A percentile compares a stretch with the other conserved stretches of the same genome.
Conservation (phyloP, 1,140 invertebrate genomes). For the Lepidostoma basale region DNA sequence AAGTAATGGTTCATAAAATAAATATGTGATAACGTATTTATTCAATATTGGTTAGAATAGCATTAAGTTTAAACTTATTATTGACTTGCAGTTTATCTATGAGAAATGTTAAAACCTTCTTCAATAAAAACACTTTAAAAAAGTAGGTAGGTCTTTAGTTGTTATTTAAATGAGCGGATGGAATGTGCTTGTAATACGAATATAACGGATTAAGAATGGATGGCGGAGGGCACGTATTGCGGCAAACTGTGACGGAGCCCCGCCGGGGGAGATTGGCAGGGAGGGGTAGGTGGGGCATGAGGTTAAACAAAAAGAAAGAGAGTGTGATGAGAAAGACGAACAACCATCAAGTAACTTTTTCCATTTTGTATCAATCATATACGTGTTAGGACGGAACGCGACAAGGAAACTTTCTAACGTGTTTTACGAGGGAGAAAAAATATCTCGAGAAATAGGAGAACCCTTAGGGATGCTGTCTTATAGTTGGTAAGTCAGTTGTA, state of each 20-base stretch:
- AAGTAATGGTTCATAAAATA: too few species aligned
- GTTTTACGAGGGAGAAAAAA: conserved; percentile 38
- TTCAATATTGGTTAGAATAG: too few species aligned
- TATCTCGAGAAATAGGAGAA: not conserved
- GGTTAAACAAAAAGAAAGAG: conserved; percentile 44
- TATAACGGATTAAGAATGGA: not conserved
- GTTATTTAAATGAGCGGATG: too few species aligned
- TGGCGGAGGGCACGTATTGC: conserved; percentile 7
- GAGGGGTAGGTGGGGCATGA: not conserved
- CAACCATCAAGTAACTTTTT: conserved; percentile 45
- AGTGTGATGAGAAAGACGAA: conserved; percentile 45
- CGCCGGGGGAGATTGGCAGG: not conserved
- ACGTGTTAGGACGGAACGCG: conserved; percentile 44
- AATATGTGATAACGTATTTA: too few species aligned
- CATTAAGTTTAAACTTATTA: too few species aligned
- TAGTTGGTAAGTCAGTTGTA: conserved; percentile 11
- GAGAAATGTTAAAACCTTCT: too few species aligned
- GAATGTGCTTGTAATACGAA: conserved; percentile 18
- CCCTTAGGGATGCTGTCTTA: not conserved
- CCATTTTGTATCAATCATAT: conserved; percentile 48
- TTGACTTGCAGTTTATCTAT: too few species aligned
- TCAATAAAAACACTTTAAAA: too few species aligned
- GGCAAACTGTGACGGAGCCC: not conserved
- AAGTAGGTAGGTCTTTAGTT: too few species aligned
- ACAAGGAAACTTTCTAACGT: conserved; percentile 45